These are phyloP conservation scores for Mesorhabditis spiculigera DNA, from an alignment of 2,888 invertebrate species.

Conservation along the genomic window DNA sequence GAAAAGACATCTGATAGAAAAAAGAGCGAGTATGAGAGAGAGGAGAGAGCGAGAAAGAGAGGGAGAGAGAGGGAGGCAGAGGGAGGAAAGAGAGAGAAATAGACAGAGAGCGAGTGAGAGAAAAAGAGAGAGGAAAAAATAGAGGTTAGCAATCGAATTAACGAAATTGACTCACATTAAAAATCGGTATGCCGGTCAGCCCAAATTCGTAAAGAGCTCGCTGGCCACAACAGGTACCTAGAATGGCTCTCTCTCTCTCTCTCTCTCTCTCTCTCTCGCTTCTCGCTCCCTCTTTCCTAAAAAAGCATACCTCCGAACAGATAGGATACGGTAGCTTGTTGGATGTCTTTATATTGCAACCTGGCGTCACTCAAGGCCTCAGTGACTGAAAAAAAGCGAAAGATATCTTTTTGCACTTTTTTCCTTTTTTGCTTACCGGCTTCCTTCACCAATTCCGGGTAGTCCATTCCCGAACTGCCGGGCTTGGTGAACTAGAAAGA, in stretches of 20 bases:
- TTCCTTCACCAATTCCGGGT: slow-evolving; percentile 90
- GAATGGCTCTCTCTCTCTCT: neutral
- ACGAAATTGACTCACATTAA: slow-evolving; percentile 69
- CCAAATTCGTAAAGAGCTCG: slow-evolving; percentile 88
- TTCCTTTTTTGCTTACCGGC: slow-evolving; percentile 64
- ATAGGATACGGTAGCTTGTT: slow-evolving; percentile 74
- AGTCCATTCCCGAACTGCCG: slow-evolving; percentile 76
- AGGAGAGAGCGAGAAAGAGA: no score
- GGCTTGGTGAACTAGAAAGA: slow-evolving; percentile 79
- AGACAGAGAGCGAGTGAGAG: no score
- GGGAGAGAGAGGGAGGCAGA: no score
- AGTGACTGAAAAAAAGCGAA: slow-evolving; percentile 64
- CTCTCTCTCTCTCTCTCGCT: neutral
- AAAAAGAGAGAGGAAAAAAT: no score
- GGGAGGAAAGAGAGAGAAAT: no score
- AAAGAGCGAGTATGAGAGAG: neutral
- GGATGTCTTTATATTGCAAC: slow-evolving; percentile 67
- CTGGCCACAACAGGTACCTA: slow-evolving; percentile 73
- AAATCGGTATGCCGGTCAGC: slow-evolving; percentile 91
- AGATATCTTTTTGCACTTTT: neutral
- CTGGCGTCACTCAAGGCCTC: slow-evolving; percentile 68
- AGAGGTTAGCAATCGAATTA: neutral
- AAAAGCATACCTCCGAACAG: slow-evolving; percentile 40
- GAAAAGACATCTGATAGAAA: slow-evolving; percentile 13
- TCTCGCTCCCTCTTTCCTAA: no score